A percentile compares a stretch with the other conserved stretches of the same genome.
Evolutionary conservation across 2,797 vertebrate genomes (phyloP).

Genomic region (Myripristis jacobus): DNA sequence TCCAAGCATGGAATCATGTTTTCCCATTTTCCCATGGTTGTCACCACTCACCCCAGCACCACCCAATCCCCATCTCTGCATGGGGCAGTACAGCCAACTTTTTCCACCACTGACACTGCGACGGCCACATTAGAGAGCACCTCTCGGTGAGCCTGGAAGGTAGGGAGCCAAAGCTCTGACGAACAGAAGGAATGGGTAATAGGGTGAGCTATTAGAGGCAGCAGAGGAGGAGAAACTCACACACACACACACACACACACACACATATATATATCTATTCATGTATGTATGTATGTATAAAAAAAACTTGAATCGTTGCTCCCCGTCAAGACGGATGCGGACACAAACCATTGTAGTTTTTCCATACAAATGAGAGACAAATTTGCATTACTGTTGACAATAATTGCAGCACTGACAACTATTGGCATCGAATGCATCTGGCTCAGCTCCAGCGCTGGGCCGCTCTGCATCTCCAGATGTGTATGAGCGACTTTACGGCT

Average conservation of each 20-base stretch:
- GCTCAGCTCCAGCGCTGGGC: conserved; percentile 58
- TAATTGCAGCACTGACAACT: conserved; percentile 61
- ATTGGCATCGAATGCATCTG: conserved; percentile 53
- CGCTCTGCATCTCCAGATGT: conserved; percentile 71
- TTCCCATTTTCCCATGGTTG: conserved; percentile 37
- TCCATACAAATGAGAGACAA: conserved; percentile 49
- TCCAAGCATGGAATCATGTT: conserved; percentile 10
- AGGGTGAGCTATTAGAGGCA: background rate
- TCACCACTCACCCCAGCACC: conserved; percentile 23
- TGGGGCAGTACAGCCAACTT: background rate
- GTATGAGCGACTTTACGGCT: conserved; percentile 63
- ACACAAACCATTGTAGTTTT: conserved; percentile 26
- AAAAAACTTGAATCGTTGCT: too few relatives aligned
- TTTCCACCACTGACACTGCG: conserved; percentile 8
- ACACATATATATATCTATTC: too few relatives aligned
- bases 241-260: conserved; percentile 6
- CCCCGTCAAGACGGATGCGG: conserved; percentile 34
- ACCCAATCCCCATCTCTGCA: background rate
- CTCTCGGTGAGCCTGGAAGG: background rate
- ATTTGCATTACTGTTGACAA: conserved; percentile 58
- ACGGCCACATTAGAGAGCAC: background rate
- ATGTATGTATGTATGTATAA: too few relatives aligned
- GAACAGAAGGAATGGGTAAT: background rate
- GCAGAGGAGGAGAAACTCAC: conserved; percentile 17
- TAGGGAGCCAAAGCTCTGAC: background rate